Base-by-base conservation (phyloP, 2,113 vertebrate genomes). In the Microcebus ravelobensis region DNA sequence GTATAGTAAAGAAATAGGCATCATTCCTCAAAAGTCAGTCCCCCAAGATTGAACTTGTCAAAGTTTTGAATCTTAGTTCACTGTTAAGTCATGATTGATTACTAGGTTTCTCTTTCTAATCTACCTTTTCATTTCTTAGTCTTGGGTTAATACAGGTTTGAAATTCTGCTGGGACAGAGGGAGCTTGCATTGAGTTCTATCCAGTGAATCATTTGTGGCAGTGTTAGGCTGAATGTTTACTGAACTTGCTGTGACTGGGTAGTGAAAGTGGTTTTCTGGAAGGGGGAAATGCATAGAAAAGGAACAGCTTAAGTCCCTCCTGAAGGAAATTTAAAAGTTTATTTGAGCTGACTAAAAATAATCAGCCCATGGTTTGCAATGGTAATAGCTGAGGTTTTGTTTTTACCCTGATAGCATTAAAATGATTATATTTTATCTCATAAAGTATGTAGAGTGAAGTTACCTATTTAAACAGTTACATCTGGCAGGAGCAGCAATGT, bases 51-150 rank as follows among this genome's bases (percentile, higher is more conserved):
- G 73, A 91, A 89, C 83, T 86, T 82, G 15, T 39, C 50, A 79
- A 86, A 82, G 61, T 50, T 90, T 71, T 91, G 5, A 55, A 79
- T 94, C 92, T 95, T 85, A 81, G 11, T 95, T 95, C 36, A 68
- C 68, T 59, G 92, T 88, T 73, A 70, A 83, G 81, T 91, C 59
- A 73, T 79, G n/a, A 83, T 34, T 96, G 36, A 55, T 57, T 57
- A 39, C 31, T 93, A 42, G 8, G 29, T 88, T 96, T 94, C 77
- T 96, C 48, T 50, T 77, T 79, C 86, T 86, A 15, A 77, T 59
- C 55, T 70, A 3, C 34, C 42, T 76, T 96, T 95, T 93, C 50
- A 93, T 57, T 83, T 95, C 42, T 91, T 95, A 80, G 80, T 91
- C 87, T 96, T 92, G n/a, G n/a, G 25, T 86, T 95, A 71, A 59